phyloP scores from a whole-genome alignment of 2,888 invertebrate genomes.

The Clusia tigrina region DNA sequence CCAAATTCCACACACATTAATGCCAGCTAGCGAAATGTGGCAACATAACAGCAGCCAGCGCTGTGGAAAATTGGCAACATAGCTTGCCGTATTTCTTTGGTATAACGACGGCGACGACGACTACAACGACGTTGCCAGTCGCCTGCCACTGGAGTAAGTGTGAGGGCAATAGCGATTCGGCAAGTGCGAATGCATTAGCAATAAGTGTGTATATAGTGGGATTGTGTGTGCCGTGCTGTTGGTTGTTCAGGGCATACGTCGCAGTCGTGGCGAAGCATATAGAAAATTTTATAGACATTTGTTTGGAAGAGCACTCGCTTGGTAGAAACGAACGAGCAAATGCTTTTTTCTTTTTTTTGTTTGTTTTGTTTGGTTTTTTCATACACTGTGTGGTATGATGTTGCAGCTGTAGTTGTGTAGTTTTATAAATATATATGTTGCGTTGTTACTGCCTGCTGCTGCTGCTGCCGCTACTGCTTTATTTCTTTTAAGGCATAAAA shows the following conservation, averaged over 20 bases:
- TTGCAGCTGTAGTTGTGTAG: constrained; percentile 4
- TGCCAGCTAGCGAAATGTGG: constrained; percentile 7
- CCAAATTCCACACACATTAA: constrained; percentile 14
- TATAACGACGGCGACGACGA: constrained; percentile 44
- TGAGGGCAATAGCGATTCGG: background rate
- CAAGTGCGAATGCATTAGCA: background rate
- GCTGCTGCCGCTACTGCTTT: constrained; percentile 12
- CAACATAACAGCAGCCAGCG: constrained; percentile 26
- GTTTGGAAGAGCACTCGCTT: background rate
- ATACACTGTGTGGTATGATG: constrained; percentile 19
- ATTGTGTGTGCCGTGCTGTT: background rate
- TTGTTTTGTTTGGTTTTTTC: constrained; percentile 4
- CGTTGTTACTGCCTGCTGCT: constrained; percentile 9
- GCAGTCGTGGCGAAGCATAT: background rate
- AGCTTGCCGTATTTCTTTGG: constrained; percentile 41
- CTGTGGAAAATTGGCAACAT: constrained; percentile 46
- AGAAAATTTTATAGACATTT: background rate
- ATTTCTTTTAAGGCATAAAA: constrained; percentile 8
- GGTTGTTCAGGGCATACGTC: background rate
- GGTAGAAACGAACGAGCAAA: background rate
- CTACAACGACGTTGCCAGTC: background rate
- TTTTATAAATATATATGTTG: constrained; percentile 1
- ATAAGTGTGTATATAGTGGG: background rate
- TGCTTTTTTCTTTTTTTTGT: constrained; percentile 1
- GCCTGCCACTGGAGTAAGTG: no score